A percentile compares a stretch with the other conserved stretches of the same genome.
Evolutionary conservation across 2,888 invertebrate genomes (phyloP).

Genomic region (Rhingia campestris): DNA sequence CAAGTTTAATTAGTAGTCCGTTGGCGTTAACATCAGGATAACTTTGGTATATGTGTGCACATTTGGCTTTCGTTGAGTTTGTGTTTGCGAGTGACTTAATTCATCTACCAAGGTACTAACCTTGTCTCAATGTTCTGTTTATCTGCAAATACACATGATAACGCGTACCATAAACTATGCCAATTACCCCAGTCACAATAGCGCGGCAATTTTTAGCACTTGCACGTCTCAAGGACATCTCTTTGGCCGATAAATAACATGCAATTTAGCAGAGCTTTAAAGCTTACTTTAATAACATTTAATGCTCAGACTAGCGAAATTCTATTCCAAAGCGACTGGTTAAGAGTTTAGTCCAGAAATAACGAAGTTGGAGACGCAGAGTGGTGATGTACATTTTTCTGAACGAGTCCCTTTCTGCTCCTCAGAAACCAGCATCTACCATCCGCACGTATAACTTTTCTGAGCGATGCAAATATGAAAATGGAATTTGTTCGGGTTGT

Average conservation of each 20-base stretch:
- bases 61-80: not conserved
- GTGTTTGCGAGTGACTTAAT: conserved; percentile 43
- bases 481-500: conserved; percentile 59
- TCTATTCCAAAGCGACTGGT: conserved; percentile 39
- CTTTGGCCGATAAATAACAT: not conserved
- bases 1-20: conserved; percentile 60
- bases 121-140: not conserved
- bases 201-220: not conserved
- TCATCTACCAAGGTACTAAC: conserved; percentile 21
- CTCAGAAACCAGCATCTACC: conserved; percentile 14
- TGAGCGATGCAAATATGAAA: conserved; percentile 64
- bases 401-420: conserved; percentile 33
- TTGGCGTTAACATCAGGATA: conserved; percentile 43
- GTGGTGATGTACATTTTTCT: conserved; percentile 41
- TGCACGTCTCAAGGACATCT: not conserved
- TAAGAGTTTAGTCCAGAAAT: conserved; percentile 52
- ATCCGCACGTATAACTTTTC: conserved; percentile 30
- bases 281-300: conserved; percentile 45
- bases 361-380: conserved; percentile 46
- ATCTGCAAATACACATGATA: not conserved
- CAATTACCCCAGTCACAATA: not conserved
- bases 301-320: conserved; percentile 29
- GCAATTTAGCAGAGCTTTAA: not conserved
- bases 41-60: conserved; percentile 12
- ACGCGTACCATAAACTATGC: not conserved